Conservation (phyloP, 2,113 vertebrate species). For the Hemibagrus wyckioides region DNA sequence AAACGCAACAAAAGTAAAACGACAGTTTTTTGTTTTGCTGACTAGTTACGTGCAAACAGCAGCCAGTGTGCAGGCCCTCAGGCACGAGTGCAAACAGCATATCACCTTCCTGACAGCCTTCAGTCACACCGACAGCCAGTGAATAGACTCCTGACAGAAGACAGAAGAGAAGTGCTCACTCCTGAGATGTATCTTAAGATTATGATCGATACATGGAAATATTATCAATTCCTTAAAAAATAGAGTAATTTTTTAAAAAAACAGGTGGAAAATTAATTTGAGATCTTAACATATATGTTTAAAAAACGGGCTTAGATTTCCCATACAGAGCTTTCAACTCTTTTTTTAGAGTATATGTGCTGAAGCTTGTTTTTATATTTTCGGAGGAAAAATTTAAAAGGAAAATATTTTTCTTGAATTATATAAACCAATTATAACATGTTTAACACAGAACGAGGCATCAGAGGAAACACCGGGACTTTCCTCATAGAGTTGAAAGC, state of each 20-base stretch:
- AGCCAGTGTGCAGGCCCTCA: not conserved
- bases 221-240: not conserved
- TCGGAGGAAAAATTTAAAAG: not conserved
- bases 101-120: not conserved
- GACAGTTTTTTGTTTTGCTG: not conserved
- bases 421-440: conserved; percentile 30
- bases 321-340: not conserved
- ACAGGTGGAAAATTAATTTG: not conserved
- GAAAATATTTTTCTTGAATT: conserved; percentile 26
- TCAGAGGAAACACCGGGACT: conserved; percentile 8
- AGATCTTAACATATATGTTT: not conserved
- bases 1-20: not conserved
- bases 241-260: not conserved
- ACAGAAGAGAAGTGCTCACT: not conserved
- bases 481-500: conserved; percentile 5
- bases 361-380: not conserved
- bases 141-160: conserved; percentile 4
- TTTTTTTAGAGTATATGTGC: not conserved
- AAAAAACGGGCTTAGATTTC: not conserved
- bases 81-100: not conserved
- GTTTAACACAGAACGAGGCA: conserved; percentile 12
- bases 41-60: not conserved
- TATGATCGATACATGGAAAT: conserved; percentile 8
- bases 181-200: not conserved
- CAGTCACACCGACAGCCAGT: not conserved